Evolutionary conservation across 2,113 vertebrate genomes (phyloP).

Genomic region (Crotophaga sulcirostris): DNA sequence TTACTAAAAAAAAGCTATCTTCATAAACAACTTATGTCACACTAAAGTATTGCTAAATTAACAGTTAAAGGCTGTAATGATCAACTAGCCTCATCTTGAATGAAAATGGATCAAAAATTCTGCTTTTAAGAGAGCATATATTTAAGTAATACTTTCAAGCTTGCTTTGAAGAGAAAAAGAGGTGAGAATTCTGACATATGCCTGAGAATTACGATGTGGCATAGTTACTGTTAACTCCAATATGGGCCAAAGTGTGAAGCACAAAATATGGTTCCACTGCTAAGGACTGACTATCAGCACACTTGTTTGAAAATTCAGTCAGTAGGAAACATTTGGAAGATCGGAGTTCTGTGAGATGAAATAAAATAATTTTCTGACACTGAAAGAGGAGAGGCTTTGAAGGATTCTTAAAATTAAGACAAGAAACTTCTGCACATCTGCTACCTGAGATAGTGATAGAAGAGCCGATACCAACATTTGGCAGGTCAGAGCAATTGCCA

Average conservation of each 20-base stretch:
- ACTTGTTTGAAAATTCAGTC: background rate
- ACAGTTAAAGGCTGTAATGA: background rate
- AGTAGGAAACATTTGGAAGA: background rate
- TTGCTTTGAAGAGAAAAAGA: background rate
- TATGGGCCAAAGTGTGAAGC: background rate
- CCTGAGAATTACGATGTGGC: background rate
- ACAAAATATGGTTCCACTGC: background rate
- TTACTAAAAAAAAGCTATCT: background rate
- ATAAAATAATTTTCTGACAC: background rate
- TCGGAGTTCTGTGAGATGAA: background rate
- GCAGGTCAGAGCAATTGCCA: background rate
- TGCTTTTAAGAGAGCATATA: background rate
- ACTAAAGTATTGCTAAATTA: background rate
- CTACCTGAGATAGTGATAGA: background rate
- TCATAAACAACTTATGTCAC: background rate
- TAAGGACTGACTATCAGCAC: background rate
- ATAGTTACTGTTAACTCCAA: background rate
- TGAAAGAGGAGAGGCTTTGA: background rate
- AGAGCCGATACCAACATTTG: background rate
- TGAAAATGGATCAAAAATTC: background rate
- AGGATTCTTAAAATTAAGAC: background rate
- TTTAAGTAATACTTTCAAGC: background rate
- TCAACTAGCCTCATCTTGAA: background rate
- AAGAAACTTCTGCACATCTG: background rate
- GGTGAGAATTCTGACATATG: background rate